A percentile compares a stretch with the other conserved stretches of the same genome.
Evolutionary conservation across 2,888 invertebrate genomes (phyloP).

Genomic region (Phalera bucephala): DNA sequence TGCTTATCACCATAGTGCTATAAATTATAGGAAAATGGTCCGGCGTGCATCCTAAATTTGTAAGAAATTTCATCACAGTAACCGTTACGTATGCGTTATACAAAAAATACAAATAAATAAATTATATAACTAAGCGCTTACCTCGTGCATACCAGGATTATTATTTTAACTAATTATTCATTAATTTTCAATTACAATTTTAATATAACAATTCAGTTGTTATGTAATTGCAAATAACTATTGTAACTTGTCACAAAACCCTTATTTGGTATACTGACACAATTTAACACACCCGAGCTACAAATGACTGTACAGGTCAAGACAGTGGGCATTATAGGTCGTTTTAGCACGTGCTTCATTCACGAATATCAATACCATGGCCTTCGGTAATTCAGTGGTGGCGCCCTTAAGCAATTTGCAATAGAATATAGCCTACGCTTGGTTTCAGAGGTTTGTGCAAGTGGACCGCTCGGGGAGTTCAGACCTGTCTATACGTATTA

Average conservation of each 20-base stretch:
- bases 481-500: conserved; percentile 35
- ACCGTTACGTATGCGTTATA: too few relatives aligned
- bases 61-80: too few relatives aligned
- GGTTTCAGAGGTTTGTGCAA: conserved; percentile 52
- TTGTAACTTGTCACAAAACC: background rate
- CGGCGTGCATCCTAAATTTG: too few relatives aligned
- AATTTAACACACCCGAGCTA: background rate
- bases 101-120: too few relatives aligned
- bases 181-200: background rate
- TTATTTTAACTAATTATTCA: conserved; percentile 7
- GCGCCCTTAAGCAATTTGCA: conserved; percentile 42
- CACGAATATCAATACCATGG: conserved; percentile 11
- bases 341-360: conserved; percentile 1
- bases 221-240: background rate
- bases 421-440: conserved; percentile 47
- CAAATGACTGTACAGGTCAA: background rate
- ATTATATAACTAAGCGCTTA: background rate
- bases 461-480: conserved; percentile 44
- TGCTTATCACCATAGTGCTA: too few relatives aligned
- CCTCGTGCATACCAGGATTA: conserved; percentile 2
- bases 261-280: background rate
- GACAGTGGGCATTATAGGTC: background rate
- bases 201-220: background rate
- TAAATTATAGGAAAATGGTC: too few relatives aligned
- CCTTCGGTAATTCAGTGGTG: conserved; percentile 32